phyloP scores from a whole-genome alignment of 1,140 invertebrate species.

The Rhizoglyphus robini region DNA sequence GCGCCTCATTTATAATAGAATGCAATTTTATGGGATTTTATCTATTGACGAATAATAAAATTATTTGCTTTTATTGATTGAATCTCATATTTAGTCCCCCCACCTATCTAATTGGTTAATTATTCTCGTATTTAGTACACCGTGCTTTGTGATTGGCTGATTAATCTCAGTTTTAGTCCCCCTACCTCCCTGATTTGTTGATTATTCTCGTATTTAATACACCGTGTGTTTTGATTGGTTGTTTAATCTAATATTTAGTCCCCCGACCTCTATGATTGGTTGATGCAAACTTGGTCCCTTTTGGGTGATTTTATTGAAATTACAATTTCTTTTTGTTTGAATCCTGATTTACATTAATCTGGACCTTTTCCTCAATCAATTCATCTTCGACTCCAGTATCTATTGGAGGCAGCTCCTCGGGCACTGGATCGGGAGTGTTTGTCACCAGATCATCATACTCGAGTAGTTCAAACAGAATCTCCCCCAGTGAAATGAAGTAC shows the following conservation, averaged over 20 bases:
- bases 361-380: background rate
- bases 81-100: no score
- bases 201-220: background rate
- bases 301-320: background rate
- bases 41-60: no score
- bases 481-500: background rate
- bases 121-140: no score
- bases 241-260: no score
- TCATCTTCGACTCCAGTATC: background rate
- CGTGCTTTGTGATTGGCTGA: background rate
- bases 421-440: background rate
- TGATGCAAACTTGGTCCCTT: no score
- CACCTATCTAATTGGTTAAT: no score
- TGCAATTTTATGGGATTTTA: no score
- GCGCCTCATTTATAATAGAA: background rate
- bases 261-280: no score
- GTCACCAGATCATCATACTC: background rate
- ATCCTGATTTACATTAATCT: background rate
- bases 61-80: no score
- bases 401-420: background rate
- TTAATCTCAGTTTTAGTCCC: background rate
- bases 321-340: background rate
- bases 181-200: background rate
- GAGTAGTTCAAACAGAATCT: conserved; percentile 1
- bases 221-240: no score